A percentile compares a stretch with the other conserved stretches of the same genome.
Evolutionary conservation across 1,140 invertebrate species (phyloP).

Genomic region (Triops longicaudatus): DNA sequence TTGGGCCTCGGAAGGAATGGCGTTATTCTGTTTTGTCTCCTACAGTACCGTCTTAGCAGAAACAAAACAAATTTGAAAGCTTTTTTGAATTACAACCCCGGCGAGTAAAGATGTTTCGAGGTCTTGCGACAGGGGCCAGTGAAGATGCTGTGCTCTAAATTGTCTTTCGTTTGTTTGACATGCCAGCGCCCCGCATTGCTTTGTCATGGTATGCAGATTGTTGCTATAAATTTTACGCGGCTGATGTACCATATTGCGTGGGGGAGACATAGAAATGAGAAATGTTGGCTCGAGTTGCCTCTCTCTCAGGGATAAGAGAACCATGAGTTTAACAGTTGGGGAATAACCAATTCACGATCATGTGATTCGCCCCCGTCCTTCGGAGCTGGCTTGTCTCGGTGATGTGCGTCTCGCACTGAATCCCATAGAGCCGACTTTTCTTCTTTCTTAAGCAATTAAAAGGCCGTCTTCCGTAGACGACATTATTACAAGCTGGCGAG

Average conservation of each 20-base stretch:
- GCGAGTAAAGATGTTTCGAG: conserved; percentile 7
- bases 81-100: neutral
- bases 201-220: conserved; percentile 15
- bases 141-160: conserved; percentile 2
- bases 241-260: conserved; percentile 11
- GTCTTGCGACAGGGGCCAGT: neutral
- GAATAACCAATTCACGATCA: neutral
- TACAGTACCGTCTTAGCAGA: neutral
- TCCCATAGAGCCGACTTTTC: neutral
- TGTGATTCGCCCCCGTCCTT: neutral
- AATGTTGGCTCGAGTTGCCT: neutral
- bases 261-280: neutral
- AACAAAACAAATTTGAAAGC: conserved; percentile 6
- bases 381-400: neutral
- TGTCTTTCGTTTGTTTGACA: conserved; percentile 12
- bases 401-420: neutral
- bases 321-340: neutral
- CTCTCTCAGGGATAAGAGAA: neutral
- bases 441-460: neutral
- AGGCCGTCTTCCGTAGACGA: neutral
- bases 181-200: conserved; percentile 13
- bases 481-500: neutral
- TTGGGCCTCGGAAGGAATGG: too few relatives aligned
- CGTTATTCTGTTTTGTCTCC: too few relatives aligned
- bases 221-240: conserved; percentile 12